These are phyloP conservation scores for Alces alces DNA, from an alignment of 2,113 vertebrate species.

Conservation along the genomic window DNA sequence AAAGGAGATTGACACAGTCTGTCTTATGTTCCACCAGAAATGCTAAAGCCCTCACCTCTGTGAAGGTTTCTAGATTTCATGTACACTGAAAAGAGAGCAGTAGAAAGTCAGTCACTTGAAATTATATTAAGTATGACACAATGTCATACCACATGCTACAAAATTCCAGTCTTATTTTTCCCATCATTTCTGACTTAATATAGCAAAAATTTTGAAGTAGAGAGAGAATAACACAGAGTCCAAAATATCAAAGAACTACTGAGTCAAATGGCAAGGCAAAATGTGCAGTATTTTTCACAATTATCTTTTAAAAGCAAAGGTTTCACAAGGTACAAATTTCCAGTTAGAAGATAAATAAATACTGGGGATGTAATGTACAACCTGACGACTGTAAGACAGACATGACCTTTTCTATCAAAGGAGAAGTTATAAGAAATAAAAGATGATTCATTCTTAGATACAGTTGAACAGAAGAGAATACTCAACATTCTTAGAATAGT, in stretches of 20 bases:
- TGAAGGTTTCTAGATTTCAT: background rate
- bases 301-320: background rate
- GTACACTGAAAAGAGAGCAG: background rate
- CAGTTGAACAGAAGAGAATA: background rate
- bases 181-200: background rate
- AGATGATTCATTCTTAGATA: background rate
- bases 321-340: background rate
- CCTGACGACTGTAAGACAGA: background rate
- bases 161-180: background rate
- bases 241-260: background rate
- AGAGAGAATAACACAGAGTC: background rate
- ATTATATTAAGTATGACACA: background rate
- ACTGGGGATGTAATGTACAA: background rate
- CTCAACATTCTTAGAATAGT: background rate
- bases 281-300: background rate
- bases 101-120: background rate
- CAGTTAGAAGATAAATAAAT: background rate
- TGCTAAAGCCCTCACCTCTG: background rate
- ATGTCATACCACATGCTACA: background rate
- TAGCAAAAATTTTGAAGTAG: background rate
- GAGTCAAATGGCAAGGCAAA: background rate
- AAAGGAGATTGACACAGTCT: background rate
- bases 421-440: background rate
- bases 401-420: background rate
- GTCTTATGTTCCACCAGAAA: background rate